Evolutionary conservation across 2,797 vertebrate species (phyloP), one percentile per base, ranked within the genome.

Genomic region (Macropodus opercularis): DNA sequence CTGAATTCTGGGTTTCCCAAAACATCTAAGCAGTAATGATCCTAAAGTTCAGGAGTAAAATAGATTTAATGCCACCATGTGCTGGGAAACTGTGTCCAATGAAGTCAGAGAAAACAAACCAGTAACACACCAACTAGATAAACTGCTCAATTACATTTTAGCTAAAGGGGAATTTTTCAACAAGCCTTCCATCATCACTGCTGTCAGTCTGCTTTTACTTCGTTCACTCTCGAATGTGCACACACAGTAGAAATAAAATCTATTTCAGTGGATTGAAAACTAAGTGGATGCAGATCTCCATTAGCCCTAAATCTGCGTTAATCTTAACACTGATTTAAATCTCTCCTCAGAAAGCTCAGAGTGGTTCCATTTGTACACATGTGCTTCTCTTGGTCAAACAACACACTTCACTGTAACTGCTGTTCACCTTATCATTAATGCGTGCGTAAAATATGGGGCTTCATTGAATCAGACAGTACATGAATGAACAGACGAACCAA

Each of bases 401-500:
- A 27, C 13, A 41, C 5, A 7, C 13, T 19, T 15, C 18, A n/a
- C 9, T n/a, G 17, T 12, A 10, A n/a, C 35, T 13, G 11, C 34
- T 26, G 9, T 42, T 17, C 8, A 53, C 10, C 29, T 59, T 9
- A 24, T 34, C 34, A 40, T 32, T 36, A 24, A 24, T 17, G 9
- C 17, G 42, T 58, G 52, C 69, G 36, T 83, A 81, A 89, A 83
- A 85, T 76, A 59, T 53, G 24, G 65, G 72, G 77, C 88, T 38
- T 77, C 22, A 24, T 77, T 83, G 38, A 77, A 63, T 72, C 62
- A 63, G 56, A 78, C 32, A 63, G 64, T 36, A 75, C 74, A 84
- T 77, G 64, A 58, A 62, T 47, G 26, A 53, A 66, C 29, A 59
- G 32, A 55, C 48, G 32, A 61, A 61, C 23, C 40, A 52, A 75